Evolutionary conservation across 2,888 invertebrate genomes (phyloP).

Genomic region (Ctenicera cuprea): DNA sequence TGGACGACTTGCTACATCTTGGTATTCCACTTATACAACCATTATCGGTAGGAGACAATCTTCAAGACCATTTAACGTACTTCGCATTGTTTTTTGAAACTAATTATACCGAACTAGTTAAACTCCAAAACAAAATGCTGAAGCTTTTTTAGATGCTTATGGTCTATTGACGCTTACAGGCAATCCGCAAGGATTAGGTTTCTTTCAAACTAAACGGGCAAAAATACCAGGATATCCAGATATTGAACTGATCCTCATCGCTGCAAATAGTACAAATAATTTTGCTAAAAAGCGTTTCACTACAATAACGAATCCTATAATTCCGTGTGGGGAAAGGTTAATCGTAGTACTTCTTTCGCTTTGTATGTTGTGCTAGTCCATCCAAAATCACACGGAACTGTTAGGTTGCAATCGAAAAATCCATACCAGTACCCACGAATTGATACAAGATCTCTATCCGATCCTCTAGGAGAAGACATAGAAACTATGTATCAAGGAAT

Average conservation of each 20-base stretch:
- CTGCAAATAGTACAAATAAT: constrained; percentile 69
- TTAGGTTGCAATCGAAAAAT: constrained; percentile 60
- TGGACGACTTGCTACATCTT: constrained; percentile 74
- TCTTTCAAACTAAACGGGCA: constrained; percentile 54
- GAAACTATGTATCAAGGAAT: constrained; percentile 78
- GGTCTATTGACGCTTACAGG: constrained; percentile 56
- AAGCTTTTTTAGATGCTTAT: constrained; percentile 54
- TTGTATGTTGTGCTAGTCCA: constrained; percentile 57
- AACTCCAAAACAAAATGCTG: constrained; percentile 44
- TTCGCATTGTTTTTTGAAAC: constrained; percentile 79
- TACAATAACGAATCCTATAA: constrained; percentile 59
- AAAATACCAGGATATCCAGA: constrained; percentile 58
- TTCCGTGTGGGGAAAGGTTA: constrained; percentile 68
- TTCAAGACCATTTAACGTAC: constrained; percentile 81
- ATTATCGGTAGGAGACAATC: constrained; percentile 75
- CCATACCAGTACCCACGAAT: constrained; percentile 64
- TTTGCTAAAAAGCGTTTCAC: constrained; percentile 55
- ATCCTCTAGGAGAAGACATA: constrained; percentile 77
- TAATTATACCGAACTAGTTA: constrained; percentile 45
- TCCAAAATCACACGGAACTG: constrained; percentile 61
- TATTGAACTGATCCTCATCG: constrained; percentile 69
- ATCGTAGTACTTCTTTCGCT: constrained; percentile 51
- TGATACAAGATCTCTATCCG: constrained; percentile 59
- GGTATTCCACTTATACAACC: constrained; percentile 76
- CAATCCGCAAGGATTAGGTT: constrained; percentile 57